Conservation (phyloP, 1,140 invertebrate species). For the Mercenaria mercenaria region DNA sequence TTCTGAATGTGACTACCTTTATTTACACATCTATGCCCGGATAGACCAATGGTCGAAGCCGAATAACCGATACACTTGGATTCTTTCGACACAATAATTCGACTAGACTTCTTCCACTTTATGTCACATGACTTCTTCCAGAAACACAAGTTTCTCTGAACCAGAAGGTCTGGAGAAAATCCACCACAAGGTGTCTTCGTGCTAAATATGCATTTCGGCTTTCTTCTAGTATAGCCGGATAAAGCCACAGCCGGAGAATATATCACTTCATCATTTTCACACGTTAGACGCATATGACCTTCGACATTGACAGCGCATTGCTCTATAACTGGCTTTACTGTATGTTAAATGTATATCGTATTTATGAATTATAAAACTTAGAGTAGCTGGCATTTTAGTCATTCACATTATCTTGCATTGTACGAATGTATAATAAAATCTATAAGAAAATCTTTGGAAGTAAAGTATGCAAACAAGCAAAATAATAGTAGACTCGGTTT, state of each 20-base stretch:
- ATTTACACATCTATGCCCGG: constrained; percentile 50
- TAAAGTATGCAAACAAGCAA: too few species aligned
- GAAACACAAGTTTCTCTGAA: constrained; percentile 53
- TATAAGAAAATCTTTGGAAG: too few species aligned
- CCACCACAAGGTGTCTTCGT: constrained; percentile 33
- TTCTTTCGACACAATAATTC: constrained; percentile 35
- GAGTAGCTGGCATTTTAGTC: too few species aligned
- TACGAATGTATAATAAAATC: too few species aligned
- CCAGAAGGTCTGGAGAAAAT: constrained; percentile 21
- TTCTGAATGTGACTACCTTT: constrained; percentile 43
- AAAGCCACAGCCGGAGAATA: constrained; percentile 34
- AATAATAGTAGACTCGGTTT: too few species aligned
- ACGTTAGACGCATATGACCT: constrained; percentile 23
- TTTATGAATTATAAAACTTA: neutral
- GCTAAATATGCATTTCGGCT: constrained; percentile 30
- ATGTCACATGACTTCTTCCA: constrained; percentile 43
- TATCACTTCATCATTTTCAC: constrained; percentile 42
- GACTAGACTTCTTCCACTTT: neutral
- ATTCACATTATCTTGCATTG: too few species aligned
- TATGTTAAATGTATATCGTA: neutral
- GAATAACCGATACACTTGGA: constrained; percentile 19
- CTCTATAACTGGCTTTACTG: constrained; percentile 43
- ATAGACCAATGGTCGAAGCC: constrained; percentile 27
- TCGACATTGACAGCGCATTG: constrained; percentile 14
- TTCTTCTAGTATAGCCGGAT: constrained; percentile 1